Conservation (phyloP, 1,140 invertebrate genomes). For the Heterodera schachtii region DNA sequence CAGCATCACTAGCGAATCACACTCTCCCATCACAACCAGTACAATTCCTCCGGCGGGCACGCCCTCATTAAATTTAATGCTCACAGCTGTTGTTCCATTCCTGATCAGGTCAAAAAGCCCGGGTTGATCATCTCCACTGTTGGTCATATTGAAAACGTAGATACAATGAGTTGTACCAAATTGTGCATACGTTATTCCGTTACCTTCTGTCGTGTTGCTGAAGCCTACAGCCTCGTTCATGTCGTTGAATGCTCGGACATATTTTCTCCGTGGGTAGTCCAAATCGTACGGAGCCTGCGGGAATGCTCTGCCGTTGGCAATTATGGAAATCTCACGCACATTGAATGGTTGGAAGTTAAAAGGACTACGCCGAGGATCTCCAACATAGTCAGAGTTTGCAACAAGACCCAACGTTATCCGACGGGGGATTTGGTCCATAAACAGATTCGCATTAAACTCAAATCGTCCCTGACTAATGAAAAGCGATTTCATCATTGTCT, state of each 20-base stretch:
- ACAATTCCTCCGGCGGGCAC: background rate
- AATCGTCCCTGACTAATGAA: no score
- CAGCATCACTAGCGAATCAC: background rate
- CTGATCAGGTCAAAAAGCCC: no score
- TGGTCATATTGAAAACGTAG: no score
- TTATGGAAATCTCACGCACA: background rate
- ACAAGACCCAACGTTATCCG: background rate
- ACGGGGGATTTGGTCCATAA: no score
- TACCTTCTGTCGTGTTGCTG: background rate
- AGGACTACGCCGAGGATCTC: background rate
- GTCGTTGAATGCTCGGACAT: background rate
- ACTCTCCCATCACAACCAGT: conserved; percentile 8
- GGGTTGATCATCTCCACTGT: no score
- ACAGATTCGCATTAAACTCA: no score
- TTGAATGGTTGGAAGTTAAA: background rate
- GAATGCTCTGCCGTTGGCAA: background rate
- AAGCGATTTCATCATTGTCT: no score
- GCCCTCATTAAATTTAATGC: background rate
- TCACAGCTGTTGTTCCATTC: no score
- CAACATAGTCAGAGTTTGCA: background rate
- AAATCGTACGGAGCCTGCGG: background rate
- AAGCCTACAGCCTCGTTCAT: background rate
- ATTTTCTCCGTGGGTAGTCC: conserved; percentile 3
- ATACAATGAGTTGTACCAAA: background rate
- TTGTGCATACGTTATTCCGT: conserved; percentile 5